Evolutionary conservation across 2,888 invertebrate genomes (phyloP), one percentile per base, ranked within the genome.

Genomic region (Papilio protenor): DNA sequence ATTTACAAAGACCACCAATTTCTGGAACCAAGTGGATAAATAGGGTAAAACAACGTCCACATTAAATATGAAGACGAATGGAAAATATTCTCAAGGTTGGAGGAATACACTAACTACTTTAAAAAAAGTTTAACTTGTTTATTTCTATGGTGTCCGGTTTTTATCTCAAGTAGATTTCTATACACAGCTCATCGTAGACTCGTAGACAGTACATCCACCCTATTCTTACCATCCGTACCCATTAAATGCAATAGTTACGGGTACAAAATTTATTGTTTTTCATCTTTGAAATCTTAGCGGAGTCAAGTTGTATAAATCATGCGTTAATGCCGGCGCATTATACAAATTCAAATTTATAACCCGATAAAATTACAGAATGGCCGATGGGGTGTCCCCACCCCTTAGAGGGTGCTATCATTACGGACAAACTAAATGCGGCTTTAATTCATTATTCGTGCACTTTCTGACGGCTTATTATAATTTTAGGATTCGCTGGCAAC

Each of bases 281-380:
- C 94, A 94, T 94, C 94, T 94, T 92, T 93, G 94, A 94, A 93
- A 94, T 94, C 94, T 94, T 94, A 94, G 93, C 94, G 87, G 91
- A 94, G 94, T 94, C 94, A 92, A 94, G 92, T 94, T 92, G 90
- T 90, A 94, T 94, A 94, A 94, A 94, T 94, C 94, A 94, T 93
- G 88, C 92, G 93, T 93, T 94, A 94, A 94, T 94, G 94, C 94
- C 88, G 82, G 86, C 83, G 93, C 93, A 94, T 94, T 94, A 94
- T 94, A 94, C 94, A 94, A 94, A 94, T 94, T 94, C 94, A 94
- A 95, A 95, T 95, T 95, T 95, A 95, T 95, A 95, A 92, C 94
- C 92, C 94, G 94, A 95, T 95, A 95, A 94, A 94, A 95, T 95
- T 95, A 94, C 94, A 89, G 89, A 92, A 91, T 90, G 93, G 89